Evolutionary conservation across 1,140 invertebrate species (phyloP), one percentile per base, ranked within the genome.

Genomic region (Pseudomyrmex sp.): DNA sequence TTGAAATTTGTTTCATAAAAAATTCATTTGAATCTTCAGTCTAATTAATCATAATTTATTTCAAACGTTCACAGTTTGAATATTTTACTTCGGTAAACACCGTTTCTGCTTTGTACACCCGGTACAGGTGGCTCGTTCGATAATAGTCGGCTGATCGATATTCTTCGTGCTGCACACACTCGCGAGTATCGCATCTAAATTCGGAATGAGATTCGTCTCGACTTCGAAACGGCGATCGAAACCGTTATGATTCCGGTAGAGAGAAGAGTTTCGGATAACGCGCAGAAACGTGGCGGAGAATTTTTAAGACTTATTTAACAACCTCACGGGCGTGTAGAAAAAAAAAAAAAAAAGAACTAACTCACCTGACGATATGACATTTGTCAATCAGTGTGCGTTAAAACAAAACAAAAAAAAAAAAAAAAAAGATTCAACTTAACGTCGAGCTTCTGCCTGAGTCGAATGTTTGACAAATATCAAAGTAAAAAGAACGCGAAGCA

Each of bases 71-170:
- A 35, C 1, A 35, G 5, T 35, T 35, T 35, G 35, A 35, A 35
- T 35, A 35, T 35, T 35, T 35, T 35, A 35, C 5, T 35, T 35
- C 35, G 35, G 35, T 35, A 35, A 35, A 35, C 1, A 35, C 5
- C 35, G 35, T 44, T 26, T 59, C 76, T 10, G 48, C 72, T 80
- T 44, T 44, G 35, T 9, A 26, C 76, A 72, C 66, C 66, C 54
- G 54, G 76, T 80, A 80, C 52, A 80, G 65, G 2, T 35, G 66
- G 76, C 23, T 72, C 35, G 76, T 80, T 80, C 76, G 76, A 80
- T 80, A 80, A 80, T 72, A 72, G 44, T 61, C 54, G 76, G 44
- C 76, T 80, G 76, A 80, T 80, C 76, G 76, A 80, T 80, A 80
- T 80, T 80, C 76, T 12, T 54, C 44, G 46, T 56, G 54, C 15